phyloP scores from a whole-genome alignment of 2,113 vertebrate genomes.

The Speoplatyrhinus poulsoni region DNA sequence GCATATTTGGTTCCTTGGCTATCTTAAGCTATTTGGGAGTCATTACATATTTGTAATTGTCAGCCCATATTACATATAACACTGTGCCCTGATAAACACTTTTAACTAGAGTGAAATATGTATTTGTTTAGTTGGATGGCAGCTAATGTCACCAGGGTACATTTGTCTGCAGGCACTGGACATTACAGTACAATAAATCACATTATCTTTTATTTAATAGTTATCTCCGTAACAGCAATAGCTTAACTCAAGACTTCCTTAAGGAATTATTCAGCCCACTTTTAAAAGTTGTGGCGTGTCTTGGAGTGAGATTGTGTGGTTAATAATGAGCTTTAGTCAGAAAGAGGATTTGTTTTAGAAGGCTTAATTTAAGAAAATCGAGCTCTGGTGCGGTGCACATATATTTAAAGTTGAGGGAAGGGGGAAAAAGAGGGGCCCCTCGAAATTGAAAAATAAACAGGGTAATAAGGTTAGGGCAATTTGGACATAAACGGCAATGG shows the following conservation, averaged over 20 bases:
- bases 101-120: too few relatives aligned
- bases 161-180: constrained; percentile 20
- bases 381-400: constrained; percentile 41
- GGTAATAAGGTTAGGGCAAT: constrained; percentile 30
- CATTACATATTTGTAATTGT: too few relatives aligned
- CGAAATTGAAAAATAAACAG: constrained; percentile 37
- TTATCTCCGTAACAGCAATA: constrained; percentile 45
- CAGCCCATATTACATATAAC: too few relatives aligned
- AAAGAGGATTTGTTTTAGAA: constrained; percentile 72
- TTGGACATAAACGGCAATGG: constrained; percentile 35
- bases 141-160: neutral
- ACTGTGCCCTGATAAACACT: too few relatives aligned
- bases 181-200: constrained; percentile 27
- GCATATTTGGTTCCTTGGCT: too few relatives aligned
- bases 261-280: constrained; percentile 58
- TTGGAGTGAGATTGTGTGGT: constrained; percentile 69
- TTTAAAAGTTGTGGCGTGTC: constrained; percentile 51
- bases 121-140: neutral
- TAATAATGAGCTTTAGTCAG: constrained; percentile 74
- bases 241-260: constrained; percentile 47
- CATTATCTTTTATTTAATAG: constrained; percentile 48
- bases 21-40: too few relatives aligned
- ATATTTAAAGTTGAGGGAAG: constrained; percentile 14
- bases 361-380: constrained; percentile 62
- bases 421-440: neutral